phyloP scores from a whole-genome alignment of 2,113 vertebrate genomes.

The Callocephalon fimbriatum region DNA sequence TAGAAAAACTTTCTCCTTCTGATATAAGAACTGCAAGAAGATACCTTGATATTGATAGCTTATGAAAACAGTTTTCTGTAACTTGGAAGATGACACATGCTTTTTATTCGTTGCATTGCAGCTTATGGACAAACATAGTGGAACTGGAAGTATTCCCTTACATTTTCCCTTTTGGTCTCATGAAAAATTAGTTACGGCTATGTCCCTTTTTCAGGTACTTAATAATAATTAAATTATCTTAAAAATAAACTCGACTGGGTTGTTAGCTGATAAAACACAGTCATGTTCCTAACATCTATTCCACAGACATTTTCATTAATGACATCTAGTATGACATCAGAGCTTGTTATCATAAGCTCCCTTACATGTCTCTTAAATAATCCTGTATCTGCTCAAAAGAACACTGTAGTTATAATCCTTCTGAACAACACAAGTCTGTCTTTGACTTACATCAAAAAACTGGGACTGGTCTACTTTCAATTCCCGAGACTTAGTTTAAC shows the following conservation, averaged over 20 bases:
- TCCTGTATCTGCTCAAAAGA: background rate
- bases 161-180: background rate
- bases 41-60: background rate
- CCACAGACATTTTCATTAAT: background rate
- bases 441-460: background rate
- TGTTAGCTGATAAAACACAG: background rate
- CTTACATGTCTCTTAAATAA: background rate
- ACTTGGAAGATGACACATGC: background rate
- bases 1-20: background rate
- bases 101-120: background rate
- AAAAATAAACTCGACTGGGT: background rate
- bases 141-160: background rate
- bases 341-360: background rate
- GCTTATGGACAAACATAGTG: background rate
- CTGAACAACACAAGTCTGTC: background rate
- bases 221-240: background rate
- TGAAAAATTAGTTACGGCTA: background rate
- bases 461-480: background rate
- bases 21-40: background rate
- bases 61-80: background rate
- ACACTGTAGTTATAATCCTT: background rate
- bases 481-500: too few species aligned
- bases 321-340: background rate
- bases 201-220: accelerated
- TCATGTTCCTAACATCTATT: background rate